Percentiles rank a stretch among this genome's conserved stretches.
These are phyloP conservation scores for Malacosoma neustria DNA, from an alignment of 2,888 invertebrate species.

Conservation along the genomic window DNA sequence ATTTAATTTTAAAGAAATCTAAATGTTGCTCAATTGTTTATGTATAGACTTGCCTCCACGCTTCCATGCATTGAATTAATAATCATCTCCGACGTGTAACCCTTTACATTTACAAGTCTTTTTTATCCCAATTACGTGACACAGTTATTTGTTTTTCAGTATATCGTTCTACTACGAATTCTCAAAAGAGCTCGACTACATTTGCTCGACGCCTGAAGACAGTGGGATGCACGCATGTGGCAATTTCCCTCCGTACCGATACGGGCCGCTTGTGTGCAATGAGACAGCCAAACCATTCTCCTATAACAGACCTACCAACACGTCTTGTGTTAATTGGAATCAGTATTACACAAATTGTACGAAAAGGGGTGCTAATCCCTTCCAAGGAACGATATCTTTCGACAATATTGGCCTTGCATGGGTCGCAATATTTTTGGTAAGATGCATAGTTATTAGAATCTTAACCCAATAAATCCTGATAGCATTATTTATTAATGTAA, in stretches of 20 bases:
- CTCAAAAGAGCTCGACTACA: constrained; percentile 95
- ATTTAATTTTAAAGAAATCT: too few species aligned
- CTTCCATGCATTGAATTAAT: neutral
- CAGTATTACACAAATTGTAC: constrained; percentile 97
- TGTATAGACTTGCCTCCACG: neutral
- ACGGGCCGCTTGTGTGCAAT: constrained; percentile 85
- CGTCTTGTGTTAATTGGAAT: constrained; percentile 98
- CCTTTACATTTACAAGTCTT: too few species aligned
- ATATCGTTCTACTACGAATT: constrained; percentile 90
- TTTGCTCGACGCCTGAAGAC: constrained; percentile 94
- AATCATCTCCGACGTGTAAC: neutral
- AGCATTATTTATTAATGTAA: constrained; percentile 1
- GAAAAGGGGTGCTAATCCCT: constrained; percentile 95
- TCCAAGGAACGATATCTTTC: constrained; percentile 99
- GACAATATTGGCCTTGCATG: constrained; percentile 99
- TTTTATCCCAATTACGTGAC: too few species aligned
- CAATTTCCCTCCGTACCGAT: constrained; percentile 86
- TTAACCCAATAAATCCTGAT: neutral
- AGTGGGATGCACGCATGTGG: constrained; percentile 96
- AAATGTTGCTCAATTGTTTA: neutral
- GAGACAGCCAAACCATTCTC: constrained; percentile 78
- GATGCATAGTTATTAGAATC: constrained; percentile 39
- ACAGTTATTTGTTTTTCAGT: constrained; percentile 42
- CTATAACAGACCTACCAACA: constrained; percentile 79
- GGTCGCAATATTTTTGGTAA: constrained; percentile 99